Percentiles rank a stretch among this genome's conserved stretches.
Conservation (phyloP, 2,113 vertebrate species). For the Archilochus colubris region DNA sequence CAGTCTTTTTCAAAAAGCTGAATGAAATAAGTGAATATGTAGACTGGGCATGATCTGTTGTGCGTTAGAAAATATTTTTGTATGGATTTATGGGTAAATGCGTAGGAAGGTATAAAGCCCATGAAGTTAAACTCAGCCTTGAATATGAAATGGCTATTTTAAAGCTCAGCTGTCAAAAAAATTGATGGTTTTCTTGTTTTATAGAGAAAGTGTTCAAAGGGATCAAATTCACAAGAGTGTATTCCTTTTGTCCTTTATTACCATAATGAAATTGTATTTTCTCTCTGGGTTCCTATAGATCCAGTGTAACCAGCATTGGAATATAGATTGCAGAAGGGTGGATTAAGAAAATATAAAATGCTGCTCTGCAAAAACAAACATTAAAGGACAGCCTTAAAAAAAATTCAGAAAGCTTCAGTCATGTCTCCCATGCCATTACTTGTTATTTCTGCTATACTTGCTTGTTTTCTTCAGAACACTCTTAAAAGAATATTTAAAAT, state of each 20-base stretch:
- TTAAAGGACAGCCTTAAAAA: not conserved
- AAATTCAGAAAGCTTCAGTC: rapidly evolving
- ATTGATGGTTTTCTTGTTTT: not conserved
- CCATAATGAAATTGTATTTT: not conserved
- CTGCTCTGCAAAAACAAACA: not conserved
- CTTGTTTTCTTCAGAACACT: not conserved
- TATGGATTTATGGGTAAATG: not conserved
- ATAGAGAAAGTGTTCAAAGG: not conserved
- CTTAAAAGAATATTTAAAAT: not conserved
- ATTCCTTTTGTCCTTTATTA: not conserved
- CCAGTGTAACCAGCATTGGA: not conserved
- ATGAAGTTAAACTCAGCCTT: not conserved
- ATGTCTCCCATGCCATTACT: not conserved
- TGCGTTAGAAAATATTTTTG: not conserved
- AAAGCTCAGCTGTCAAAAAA: not conserved
- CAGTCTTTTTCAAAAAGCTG: not conserved
- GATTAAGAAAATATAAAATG: not conserved
- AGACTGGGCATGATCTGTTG: not conserved
- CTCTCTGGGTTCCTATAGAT: not conserved
- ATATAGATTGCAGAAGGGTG: not conserved
- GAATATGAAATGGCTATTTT: not conserved
- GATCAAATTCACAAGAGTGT: not conserved
- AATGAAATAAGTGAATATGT: not conserved
- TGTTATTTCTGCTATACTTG: not conserved
- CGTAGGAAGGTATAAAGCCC: not conserved